phyloP scores from a whole-genome alignment of 2,797 vertebrate species.

The Valencia hispanica region DNA sequence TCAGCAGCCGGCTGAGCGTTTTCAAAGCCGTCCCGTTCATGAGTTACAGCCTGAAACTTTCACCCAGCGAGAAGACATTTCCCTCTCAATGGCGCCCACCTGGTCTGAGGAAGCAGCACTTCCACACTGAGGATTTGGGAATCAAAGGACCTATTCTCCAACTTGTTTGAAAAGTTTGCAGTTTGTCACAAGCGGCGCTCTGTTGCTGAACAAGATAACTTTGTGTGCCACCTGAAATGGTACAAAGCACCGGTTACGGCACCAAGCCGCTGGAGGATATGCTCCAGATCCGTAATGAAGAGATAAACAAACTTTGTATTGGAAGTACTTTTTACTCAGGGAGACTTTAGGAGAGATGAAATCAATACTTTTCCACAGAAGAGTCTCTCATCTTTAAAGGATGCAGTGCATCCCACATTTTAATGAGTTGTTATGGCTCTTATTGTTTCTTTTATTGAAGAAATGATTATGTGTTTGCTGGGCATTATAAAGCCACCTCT shows the following conservation, averaged over 20 bases:
- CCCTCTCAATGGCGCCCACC: conserved; percentile 75
- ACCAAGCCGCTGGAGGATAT: conserved; percentile 28
- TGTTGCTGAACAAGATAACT: conserved; percentile 63
- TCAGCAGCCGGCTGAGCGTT: conserved; percentile 48
- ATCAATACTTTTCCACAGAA: conserved; percentile 31
- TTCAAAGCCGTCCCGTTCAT: conserved; percentile 68
- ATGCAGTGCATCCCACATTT: conserved; percentile 17
- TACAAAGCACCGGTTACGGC: conserved; percentile 44
- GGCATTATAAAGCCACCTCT: conserved; percentile 17
- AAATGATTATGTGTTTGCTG: conserved; percentile 31
- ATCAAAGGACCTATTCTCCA: conserved; percentile 70
- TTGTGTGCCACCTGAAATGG: conserved; percentile 67
- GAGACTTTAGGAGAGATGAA: conserved; percentile 28
- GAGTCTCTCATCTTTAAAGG: conserved; percentile 28
- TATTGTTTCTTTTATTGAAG: conserved; percentile 34
- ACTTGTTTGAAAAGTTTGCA: conserved; percentile 65
- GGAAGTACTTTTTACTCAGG: conserved; percentile 26
- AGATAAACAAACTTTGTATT: conserved; percentile 52
- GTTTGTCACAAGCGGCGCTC: conserved; percentile 63
- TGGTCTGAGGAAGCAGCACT: conserved; percentile 62
- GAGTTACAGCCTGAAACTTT: conserved; percentile 66
- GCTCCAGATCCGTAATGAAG: conserved; percentile 55
- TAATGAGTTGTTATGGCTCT: conserved; percentile 29
- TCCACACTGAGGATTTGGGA: conserved; percentile 27
- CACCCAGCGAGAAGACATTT: conserved; percentile 58